A percentile compares a stretch with the other conserved stretches of the same genome.
These are phyloP conservation scores for Ladona fulva DNA, from an alignment of 1,140 invertebrate species.

Conservation along the genomic window DNA sequence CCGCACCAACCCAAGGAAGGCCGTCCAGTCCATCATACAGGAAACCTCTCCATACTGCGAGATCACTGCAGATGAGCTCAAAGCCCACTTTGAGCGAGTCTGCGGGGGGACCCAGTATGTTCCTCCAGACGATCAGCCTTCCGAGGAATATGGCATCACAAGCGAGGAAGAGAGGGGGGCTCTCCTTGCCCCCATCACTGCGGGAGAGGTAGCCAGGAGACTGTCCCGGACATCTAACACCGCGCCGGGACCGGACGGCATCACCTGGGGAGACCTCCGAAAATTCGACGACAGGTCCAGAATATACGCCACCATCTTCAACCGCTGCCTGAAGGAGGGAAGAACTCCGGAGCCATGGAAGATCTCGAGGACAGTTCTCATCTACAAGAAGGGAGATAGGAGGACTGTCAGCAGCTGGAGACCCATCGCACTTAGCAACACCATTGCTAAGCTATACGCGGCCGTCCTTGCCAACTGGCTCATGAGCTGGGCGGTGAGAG, in stretches of 20 bases:
- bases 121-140: too few species aligned
- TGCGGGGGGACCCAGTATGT: background rate
- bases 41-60: background rate
- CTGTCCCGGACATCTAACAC: too few species aligned
- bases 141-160: too few species aligned
- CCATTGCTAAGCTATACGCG: conserved; percentile 21
- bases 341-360: conserved; percentile 20
- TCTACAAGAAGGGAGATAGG: too few species aligned
- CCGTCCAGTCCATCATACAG: too few species aligned
- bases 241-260: too few species aligned
- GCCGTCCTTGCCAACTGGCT: conserved; percentile 15
- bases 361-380: conserved; percentile 19
- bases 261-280: background rate
- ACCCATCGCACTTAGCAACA: conserved; percentile 19
- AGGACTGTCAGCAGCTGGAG: conserved; percentile 18
- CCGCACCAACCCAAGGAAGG: conserved; percentile 13
- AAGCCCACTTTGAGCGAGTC: background rate
- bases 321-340: background rate
- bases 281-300: background rate
- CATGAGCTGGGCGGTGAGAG: conserved; percentile 12
- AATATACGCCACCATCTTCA: background rate
- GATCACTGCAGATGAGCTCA: background rate
- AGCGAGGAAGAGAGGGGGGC: background rate
- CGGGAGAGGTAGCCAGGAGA: too few species aligned
- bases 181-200: too few species aligned